phyloP scores from a whole-genome alignment of 2,888 invertebrate genomes.

The Rhagonycha lutea region DNA sequence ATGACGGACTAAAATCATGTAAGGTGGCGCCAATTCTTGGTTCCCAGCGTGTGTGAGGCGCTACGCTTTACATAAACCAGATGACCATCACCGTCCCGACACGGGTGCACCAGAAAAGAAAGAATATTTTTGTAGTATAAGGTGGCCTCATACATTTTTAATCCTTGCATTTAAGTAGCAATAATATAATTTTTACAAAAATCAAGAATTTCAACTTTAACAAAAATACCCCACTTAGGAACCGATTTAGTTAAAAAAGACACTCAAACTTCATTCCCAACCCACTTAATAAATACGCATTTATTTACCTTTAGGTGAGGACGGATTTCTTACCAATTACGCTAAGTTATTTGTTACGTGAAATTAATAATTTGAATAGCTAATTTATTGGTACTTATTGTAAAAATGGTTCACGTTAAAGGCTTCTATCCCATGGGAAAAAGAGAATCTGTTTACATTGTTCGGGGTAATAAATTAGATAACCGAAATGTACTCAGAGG shows the following conservation, averaged over 20 bases:
- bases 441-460: background rate
- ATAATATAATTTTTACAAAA: no score
- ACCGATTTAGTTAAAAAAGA: background rate
- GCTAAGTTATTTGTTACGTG: background rate
- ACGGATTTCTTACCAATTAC: background rate
- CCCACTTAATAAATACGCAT: background rate
- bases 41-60: slow-evolving; percentile 38
- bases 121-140: slow-evolving; percentile 21
- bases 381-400: background rate
- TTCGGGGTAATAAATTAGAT: slow-evolving; percentile 2
- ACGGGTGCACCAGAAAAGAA: slow-evolving; percentile 20
- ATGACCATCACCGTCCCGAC: slow-evolving; percentile 32
- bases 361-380: background rate
- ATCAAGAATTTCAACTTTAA: background rate
- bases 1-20: slow-evolving; percentile 32
- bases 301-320: background rate
- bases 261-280: background rate
- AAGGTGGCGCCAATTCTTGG: slow-evolving; percentile 35
- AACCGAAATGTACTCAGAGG: background rate
- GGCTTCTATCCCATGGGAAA: slow-evolving; percentile 2
- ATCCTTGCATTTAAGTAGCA: background rate
- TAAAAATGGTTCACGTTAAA: background rate
- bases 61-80: slow-evolving; percentile 37
- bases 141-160: background rate
- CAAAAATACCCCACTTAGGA: background rate